Base-by-base conservation (phyloP, 2,888 invertebrate species). In the Coelinius sp. region DNA sequence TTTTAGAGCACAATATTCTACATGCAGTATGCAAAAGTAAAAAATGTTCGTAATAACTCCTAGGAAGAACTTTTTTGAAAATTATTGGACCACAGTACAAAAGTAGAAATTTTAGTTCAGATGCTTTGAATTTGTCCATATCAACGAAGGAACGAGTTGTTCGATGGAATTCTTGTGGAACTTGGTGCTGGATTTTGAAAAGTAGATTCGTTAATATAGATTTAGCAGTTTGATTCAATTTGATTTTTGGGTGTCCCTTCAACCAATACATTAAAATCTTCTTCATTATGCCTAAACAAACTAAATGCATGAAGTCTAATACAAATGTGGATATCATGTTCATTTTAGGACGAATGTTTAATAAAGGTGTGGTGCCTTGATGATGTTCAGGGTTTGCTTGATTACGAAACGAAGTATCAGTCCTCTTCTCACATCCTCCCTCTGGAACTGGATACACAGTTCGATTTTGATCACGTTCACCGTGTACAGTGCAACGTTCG, bases 131-230 rank as follows among this genome's bases (percentile, higher is more conserved):
- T 25, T 65, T 27, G 1, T 46, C 1, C 0, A 65, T n/a, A 1
- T 64, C 44, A 10, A 1, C n/a, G 8, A 44, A 24, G 12, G 41
- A 1, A 10, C 22, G 6, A 4, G 46, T 65, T 12, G 27, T 24
- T n/a, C 49, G 46, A 7, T 65, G 44, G n/a, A 64, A 64, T 6
- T 64, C 44, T 2, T 12, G 4, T n/a, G 64, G 64, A 10, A 64
- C 8, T 44, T 64, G 64, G 12, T 24, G 24, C 8, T 64, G 41
- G 2, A 64, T 10, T 22, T 22, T 22, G 20, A 44, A 5, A 1
- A 64, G 3, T 5, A 22, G 12, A 44, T 1, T 22, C 0, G 64
- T 44, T 25, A 41, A 24, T 22, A 7, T 2, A 20, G 0, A 1
- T 52, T 20, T 20, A 1, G 0, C 3, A 1, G 1, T 2, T 2